Base-by-base conservation (phyloP, 2,797 vertebrate genomes). In the Darevskia mixta region DNA sequence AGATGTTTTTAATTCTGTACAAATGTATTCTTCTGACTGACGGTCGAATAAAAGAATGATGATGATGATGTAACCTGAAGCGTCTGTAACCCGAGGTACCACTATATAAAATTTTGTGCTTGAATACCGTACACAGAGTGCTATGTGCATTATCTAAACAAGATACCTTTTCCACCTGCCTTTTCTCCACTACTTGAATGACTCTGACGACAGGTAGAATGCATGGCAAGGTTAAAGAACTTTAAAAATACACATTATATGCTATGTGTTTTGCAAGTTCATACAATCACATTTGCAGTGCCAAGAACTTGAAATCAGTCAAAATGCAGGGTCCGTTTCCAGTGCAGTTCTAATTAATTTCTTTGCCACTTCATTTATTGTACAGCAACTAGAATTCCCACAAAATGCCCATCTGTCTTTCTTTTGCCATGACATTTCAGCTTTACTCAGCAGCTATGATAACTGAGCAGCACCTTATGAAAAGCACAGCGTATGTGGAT, bases 41-140 rank as follows among this genome's bases (percentile, higher is more conserved):
- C 35, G 35, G 35, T 35, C 35, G 35, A 35, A 35, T 35, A 35
- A 1, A 35, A 35, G 35, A 35, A 35, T 35, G 35, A 35, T 35
- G 35, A 35, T 35, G 35, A 35, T 35, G 35, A 35, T 43, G 41
- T 43, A 43, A 43, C 41, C 6, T 43, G 41, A 43, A 43, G 41
- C 41, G 5, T 43, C 41, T 43, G 41, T 43, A 43, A 43, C 41
- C 41, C 6, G 41, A 43, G 41, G 41, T 43, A 7, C 41, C 41
- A 43, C 41, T 43, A 5, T 17, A 85, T 82, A 90, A 90, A 11
- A 13, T 1, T 88, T 8, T 1, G 8, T 27, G 3, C 71, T 10
- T 88, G 49, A 71, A 38, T 81, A 91, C 90, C 13, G 78, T 86
- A 72, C n/a, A 71, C 29, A 71, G 17, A 8, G 4, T 72, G 23